Percentiles rank a stretch among this genome's conserved stretches.
Evolutionary conservation across 2,113 vertebrate genomes (phyloP).

Genomic region (Pao palembangensis): DNA sequence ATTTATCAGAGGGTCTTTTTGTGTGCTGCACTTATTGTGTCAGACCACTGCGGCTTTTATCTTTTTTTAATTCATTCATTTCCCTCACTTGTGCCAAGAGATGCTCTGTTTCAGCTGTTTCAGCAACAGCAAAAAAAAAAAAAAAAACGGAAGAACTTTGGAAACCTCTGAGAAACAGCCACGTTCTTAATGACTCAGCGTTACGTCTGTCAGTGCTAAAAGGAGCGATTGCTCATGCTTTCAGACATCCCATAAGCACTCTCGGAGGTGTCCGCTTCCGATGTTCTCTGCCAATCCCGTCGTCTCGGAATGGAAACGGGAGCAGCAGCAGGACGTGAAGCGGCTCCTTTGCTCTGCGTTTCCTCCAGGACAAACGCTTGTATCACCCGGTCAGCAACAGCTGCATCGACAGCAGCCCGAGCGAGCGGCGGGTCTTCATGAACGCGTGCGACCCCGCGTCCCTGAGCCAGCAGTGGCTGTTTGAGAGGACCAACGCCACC

Average conservation of each 20-base stretch:
- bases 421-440: constrained; percentile 64
- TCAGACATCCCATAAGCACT: too few relatives aligned
- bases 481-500: constrained; percentile 64
- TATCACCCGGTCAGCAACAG: constrained; percentile 67
- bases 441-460: constrained; percentile 52
- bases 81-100: neutral
- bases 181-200: too few relatives aligned
- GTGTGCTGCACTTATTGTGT: neutral
- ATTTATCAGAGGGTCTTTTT: neutral
- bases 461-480: constrained; percentile 61
- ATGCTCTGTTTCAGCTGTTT: too few relatives aligned
- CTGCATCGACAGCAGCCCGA: constrained; percentile 57
- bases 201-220: too few relatives aligned
- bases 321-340: too few relatives aligned
- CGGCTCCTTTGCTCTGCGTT: neutral
- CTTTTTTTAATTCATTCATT: neutral
- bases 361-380: constrained; percentile 57
- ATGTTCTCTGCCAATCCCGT: too few relatives aligned
- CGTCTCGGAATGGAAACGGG: too few relatives aligned
- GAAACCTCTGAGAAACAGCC: too few relatives aligned
- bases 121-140: too few relatives aligned
- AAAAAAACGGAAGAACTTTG: too few relatives aligned
- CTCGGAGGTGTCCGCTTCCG: too few relatives aligned
- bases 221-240: too few relatives aligned
- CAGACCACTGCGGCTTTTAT: neutral